phyloP scores from a whole-genome alignment of 2,113 vertebrate species.

The Cyanistes caeruleus region DNA sequence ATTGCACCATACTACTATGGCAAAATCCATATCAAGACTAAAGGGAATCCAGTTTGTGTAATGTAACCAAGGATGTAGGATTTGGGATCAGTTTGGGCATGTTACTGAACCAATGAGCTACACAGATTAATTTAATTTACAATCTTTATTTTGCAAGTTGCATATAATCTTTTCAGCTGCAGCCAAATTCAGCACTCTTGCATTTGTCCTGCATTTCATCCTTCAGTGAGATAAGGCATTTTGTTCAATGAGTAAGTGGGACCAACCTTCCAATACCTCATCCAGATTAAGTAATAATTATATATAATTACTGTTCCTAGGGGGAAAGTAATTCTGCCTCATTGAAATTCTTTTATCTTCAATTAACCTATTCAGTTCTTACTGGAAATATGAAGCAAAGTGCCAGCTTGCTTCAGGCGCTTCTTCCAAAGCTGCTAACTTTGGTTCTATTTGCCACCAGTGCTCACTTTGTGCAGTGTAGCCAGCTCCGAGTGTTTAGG shows the following conservation, averaged over 20 bases:
- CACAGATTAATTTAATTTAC: neutral
- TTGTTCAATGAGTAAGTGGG: neutral
- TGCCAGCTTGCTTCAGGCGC: neutral
- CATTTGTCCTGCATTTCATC: neutral
- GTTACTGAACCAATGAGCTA: neutral
- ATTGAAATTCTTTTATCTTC: constrained; percentile 58
- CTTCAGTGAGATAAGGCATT: neutral
- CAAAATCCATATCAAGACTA: neutral
- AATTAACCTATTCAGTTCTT: constrained; percentile 37
- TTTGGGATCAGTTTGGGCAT: neutral
- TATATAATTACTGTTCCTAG: constrained; percentile 47
- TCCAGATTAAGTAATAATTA: constrained; percentile 62
- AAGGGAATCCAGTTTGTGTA: neutral
- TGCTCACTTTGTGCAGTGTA: neutral
- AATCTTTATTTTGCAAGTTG: neutral
- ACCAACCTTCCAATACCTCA: constrained; percentile 34
- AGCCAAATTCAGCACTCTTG: neutral
- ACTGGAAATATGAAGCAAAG: neutral
- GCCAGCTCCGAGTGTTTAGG: rapidly evolving
- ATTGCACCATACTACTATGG: neutral
- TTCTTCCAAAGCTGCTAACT: neutral
- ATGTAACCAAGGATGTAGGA: neutral
- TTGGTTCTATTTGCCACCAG: neutral
- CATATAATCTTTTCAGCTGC: neutral
- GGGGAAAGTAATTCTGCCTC: constrained; percentile 25